Evolutionary conservation across 2,888 invertebrate species (phyloP), one percentile per base, ranked within the genome.

Genomic region (Parnassius smintheus): DNA sequence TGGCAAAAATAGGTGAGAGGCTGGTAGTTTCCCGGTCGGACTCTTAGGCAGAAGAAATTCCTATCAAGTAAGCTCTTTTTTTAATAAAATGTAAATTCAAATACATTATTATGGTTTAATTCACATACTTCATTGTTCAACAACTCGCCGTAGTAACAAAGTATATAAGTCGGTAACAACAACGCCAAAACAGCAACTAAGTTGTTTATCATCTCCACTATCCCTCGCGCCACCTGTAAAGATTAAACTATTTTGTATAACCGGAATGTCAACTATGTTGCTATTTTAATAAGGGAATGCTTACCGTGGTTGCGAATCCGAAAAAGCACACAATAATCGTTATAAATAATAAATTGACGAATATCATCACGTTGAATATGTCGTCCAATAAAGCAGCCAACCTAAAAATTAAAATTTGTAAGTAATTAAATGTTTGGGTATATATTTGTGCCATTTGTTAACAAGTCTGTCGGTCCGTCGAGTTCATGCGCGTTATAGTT

Each of bases 241-340:
- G 45, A 10, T 44, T 44, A 54, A 9, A 61, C 22, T 4, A 10
- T 18, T 25, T 2, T 11, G 9, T 10, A 25, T 51, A 25, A 22
- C 9, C 10, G 25, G 12, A 22, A 18, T 25, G 0, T 35, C 9
- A 22, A 11, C 10, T 25, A 7, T 13, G 10, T 11, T 25, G 9
- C 3, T 12, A 1, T 10, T 10, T 11, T 18, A n/a, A 41, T 11
- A 41, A 22, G 7, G 25, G 44, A 18, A 9, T 68, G 71, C 76
- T 75, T 65, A 86, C 87, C 58, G 76, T 80, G 8, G 77, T 74
- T 12, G 80, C 71, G 41, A 87, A 75, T 2, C 75, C 80, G 53
- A 85, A 86, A 44, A 85, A 82, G 54, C 83, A 80, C n/a, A 80
- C 74, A 0, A 75, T 75, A 11, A 83, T 67, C 0, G 78, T 78